Percentiles rank a stretch among this genome's conserved stretches.
Conservation (phyloP, 1,140 invertebrate genomes). For the Zaprionus ornatus region DNA sequence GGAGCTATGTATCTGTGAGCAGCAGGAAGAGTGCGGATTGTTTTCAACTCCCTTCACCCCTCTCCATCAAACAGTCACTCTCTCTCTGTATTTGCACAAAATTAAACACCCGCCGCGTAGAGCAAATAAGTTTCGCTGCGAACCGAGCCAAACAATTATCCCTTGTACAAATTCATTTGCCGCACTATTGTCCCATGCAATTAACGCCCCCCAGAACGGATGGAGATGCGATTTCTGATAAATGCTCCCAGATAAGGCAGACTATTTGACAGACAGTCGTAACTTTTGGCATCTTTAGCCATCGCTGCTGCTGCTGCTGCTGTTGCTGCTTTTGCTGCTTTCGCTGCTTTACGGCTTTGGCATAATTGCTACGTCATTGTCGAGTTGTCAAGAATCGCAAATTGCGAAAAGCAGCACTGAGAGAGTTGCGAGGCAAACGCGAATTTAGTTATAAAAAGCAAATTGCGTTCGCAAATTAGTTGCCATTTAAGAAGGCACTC, state of each 20-base stretch:
- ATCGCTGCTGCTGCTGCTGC: neutral
- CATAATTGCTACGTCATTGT: slow-evolving; percentile 77
- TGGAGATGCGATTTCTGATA: slow-evolving; percentile 76
- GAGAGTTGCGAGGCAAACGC: slow-evolving; percentile 36
- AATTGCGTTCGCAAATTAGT: slow-evolving; percentile 78
- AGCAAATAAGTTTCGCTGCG: slow-evolving; percentile 46
- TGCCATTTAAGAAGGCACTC: slow-evolving; percentile 71
- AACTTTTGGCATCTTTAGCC: slow-evolving; percentile 58
- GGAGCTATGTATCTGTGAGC: slow-evolving; percentile 10
- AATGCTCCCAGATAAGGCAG: slow-evolving; percentile 64
- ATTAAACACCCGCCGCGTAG: slow-evolving; percentile 70
- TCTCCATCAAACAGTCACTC: neutral
- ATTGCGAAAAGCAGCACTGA: slow-evolving; percentile 27
- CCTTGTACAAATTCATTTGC: slow-evolving; percentile 79
- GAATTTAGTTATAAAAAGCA: slow-evolving; percentile 80
- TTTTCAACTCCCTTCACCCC: slow-evolving; percentile 44
- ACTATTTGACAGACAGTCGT: slow-evolving; percentile 35
- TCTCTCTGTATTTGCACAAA: slow-evolving; percentile 72
- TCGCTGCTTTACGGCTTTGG: slow-evolving; percentile 70
- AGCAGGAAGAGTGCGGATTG: slow-evolving; percentile 20
- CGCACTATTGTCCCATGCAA: slow-evolving; percentile 75
- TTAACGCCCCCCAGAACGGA: slow-evolving; percentile 62
- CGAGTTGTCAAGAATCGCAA: slow-evolving; percentile 49
- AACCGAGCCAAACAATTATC: slow-evolving; percentile 70
- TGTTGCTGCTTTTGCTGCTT: slow-evolving; percentile 46